phyloP scores from a whole-genome alignment of 1,140 invertebrate species.

The Panonychus citri region DNA sequence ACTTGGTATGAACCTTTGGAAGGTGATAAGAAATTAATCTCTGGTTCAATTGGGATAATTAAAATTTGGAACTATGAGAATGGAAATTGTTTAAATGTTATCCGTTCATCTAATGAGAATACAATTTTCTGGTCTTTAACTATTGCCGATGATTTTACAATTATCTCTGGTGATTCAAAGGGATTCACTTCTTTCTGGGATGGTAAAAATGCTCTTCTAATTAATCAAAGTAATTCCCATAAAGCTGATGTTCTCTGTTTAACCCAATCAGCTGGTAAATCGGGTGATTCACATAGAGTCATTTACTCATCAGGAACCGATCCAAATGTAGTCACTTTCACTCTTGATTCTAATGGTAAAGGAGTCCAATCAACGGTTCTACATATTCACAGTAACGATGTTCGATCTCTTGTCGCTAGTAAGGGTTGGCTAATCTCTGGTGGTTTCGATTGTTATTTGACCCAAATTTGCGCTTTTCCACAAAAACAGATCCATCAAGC shows the following conservation, averaged over 20 bases:
- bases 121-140: constrained; percentile 66
- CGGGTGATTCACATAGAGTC: constrained; percentile 14
- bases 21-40: constrained; percentile 30
- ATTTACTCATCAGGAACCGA: constrained; percentile 35
- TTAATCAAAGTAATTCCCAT: constrained; percentile 45
- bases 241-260: constrained; percentile 50
- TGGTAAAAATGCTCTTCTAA: constrained; percentile 43
- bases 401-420: constrained; percentile 39
- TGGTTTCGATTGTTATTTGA: constrained; percentile 12
- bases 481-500: not conserved
- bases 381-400: constrained; percentile 57
- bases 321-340: constrained; percentile 43
- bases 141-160: constrained; percentile 44
- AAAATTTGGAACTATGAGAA: constrained; percentile 60
- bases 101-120: constrained; percentile 40
- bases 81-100: constrained; percentile 55
- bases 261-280: constrained; percentile 26
- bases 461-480: not conserved
- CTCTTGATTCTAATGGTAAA: constrained; percentile 27
- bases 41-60: constrained; percentile 57
- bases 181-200: constrained; percentile 71
- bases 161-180: constrained; percentile 69
- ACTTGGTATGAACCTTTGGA: constrained; percentile 54
- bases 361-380: constrained; percentile 8
- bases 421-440: constrained; percentile 15